A percentile compares a stretch with the other conserved stretches of the same genome.
phyloP scores from a whole-genome alignment of 2,797 vertebrate genomes.

The Chromobotia macracanthus region DNA sequence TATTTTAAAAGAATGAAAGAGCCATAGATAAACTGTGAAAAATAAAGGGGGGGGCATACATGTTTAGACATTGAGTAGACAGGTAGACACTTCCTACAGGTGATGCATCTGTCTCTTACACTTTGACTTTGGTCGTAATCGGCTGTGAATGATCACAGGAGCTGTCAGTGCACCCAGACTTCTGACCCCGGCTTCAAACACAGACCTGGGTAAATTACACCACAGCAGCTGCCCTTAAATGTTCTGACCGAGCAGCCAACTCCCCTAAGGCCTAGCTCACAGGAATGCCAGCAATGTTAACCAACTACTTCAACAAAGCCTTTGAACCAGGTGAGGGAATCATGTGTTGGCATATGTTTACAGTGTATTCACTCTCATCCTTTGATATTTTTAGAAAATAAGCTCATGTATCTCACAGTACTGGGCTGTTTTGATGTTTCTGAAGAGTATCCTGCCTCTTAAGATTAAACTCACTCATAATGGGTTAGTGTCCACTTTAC shows the following conservation, averaged over 20 bases:
- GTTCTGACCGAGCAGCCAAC: slow-evolving; percentile 77
- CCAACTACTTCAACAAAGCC: slow-evolving; percentile 74
- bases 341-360: neutral
- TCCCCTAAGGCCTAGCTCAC: slow-evolving; percentile 72
- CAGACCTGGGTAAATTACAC: slow-evolving; percentile 87
- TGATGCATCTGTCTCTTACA: slow-evolving; percentile 67
- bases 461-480: neutral
- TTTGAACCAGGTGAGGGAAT: neutral
- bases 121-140: slow-evolving; percentile 82
- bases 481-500: slow-evolving; percentile 9
- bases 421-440: neutral
- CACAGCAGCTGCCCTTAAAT: slow-evolving; percentile 56
- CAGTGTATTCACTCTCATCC: neutral
- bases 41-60: neutral
- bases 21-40: slow-evolving; percentile 63
- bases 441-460: slow-evolving; percentile 7
- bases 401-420: neutral
- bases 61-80: slow-evolving; percentile 50
- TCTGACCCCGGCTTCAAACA: slow-evolving; percentile 88
- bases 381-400: slow-evolving; percentile 18
- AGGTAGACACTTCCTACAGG: slow-evolving; percentile 70
- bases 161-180: slow-evolving; percentile 87
- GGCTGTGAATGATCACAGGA: slow-evolving; percentile 89
- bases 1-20: no score
- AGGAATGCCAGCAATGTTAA: slow-evolving; percentile 84